These are phyloP conservation scores for Pegoplata infirma DNA, from an alignment of 2,888 invertebrate genomes.

Conservation along the genomic window DNA sequence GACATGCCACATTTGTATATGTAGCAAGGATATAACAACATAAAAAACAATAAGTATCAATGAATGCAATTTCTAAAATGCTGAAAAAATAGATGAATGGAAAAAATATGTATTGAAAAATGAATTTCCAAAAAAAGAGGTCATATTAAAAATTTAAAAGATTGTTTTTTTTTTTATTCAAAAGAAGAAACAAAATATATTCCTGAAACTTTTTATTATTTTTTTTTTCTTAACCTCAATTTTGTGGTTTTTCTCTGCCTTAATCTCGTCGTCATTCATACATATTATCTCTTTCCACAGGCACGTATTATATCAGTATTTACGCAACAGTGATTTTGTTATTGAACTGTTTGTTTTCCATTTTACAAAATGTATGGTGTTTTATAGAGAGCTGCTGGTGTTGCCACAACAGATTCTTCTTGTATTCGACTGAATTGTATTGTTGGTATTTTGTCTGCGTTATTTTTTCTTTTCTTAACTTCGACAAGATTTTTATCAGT, in stretches of 20 bases:
- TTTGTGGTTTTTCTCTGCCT: not conserved
- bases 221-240: not conserved
- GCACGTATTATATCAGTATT: slow-evolving; percentile 63
- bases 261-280: slow-evolving; percentile 1
- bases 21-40: not conserved
- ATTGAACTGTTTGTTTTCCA: slow-evolving; percentile 50
- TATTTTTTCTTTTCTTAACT: slow-evolving; percentile 29
- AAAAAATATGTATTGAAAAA: not conserved
- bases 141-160: not conserved
- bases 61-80: not conserved
- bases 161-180: not conserved
- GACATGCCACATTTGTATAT: slow-evolving; percentile 40
- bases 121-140: not conserved
- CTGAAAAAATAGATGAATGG: not conserved
- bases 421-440: slow-evolving; percentile 1
- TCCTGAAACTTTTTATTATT: too few relatives aligned
- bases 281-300: slow-evolving; percentile 52
- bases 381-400: slow-evolving; percentile 10
- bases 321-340: slow-evolving; percentile 61
- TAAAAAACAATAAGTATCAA: not conserved
- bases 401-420: not conserved
- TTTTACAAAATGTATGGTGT: not conserved
- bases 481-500: slow-evolving; percentile 60
- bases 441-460: slow-evolving; percentile 12
- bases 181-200: not conserved